Base-by-base conservation (phyloP, 2,888 invertebrate genomes). In the Belgica antarctica region DNA sequence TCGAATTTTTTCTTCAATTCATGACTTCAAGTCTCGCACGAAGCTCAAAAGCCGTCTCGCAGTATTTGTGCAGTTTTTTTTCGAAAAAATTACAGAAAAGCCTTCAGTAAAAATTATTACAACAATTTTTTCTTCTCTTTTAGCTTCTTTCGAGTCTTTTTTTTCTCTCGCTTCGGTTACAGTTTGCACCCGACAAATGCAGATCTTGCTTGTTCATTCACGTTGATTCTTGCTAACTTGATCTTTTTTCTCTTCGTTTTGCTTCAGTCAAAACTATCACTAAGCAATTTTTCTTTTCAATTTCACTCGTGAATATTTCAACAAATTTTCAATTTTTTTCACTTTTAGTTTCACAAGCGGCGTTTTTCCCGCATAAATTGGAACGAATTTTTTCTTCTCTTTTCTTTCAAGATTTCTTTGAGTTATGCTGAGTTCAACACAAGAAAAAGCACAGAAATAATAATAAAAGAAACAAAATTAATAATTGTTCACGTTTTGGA, bases 41-140 rank as follows among this genome's bases (percentile, higher is more conserved):
- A 52, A 52, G 52, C 52, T 22, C 22, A 52, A 59, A n/a, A n/a
- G n/a, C n/a, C n/a, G 59, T 59, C 25, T 27, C 27, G 25, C 27
- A 15, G 59, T 59, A 59, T 24, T 59, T 25, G 59, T 59, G 59
- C 59, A 59, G 12, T 59, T 59, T 59, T 59, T 52, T 41, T 41
- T 52, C 22, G 19, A 52, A 52, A 52, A 52, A 52, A 52, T 3
- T 22, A 3, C 22, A 15, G 17, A 27, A 19, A 17, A 59, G 59
- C 59, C 59, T 59, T 59, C 59, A 59, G 25, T 27, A 59, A 59
- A 22, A 46, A 15, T 46, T 57, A 15, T 57, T 57, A 4, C 5
- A 22, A 17, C 24, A 8, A n/a, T 59, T 59, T 25, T 59, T 59
- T 59, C 25, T 59, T 59, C 59, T 59, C 27, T 59, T 59, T 59